Conservation (phyloP, 2,888 invertebrate genomes). For the Ochropleura leucogaster region DNA sequence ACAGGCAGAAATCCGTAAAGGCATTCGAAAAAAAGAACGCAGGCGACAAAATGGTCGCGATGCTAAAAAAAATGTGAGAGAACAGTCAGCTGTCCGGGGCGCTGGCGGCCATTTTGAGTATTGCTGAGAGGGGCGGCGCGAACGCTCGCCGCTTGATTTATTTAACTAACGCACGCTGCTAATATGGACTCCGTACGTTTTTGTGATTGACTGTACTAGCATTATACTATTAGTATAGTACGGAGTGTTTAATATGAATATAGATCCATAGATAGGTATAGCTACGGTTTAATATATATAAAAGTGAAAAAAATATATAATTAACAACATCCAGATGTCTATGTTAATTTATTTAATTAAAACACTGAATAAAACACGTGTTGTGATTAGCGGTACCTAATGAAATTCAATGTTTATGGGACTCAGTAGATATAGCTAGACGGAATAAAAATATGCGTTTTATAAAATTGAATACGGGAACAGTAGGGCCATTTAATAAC, state of each 20-base stretch:
- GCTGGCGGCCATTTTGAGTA: slow-evolving; percentile 85
- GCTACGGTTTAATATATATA: background rate
- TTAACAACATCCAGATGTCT: background rate
- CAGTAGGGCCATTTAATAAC: slow-evolving; percentile 1
- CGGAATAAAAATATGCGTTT: background rate
- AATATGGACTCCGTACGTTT: slow-evolving; percentile 72
- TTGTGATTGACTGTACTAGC: slow-evolving; percentile 75
- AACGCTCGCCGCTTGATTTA: slow-evolving; percentile 81
- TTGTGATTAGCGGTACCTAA: background rate
- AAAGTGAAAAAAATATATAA: background rate
- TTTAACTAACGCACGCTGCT: slow-evolving; percentile 76
- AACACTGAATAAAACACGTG: background rate
- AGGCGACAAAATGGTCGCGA: slow-evolving; percentile 78
- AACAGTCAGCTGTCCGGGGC: slow-evolving; percentile 82
- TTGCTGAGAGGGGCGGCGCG: slow-evolving; percentile 76
- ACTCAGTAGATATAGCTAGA: background rate
- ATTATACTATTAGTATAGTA: slow-evolving; percentile 16
- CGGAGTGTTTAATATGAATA: background rate
- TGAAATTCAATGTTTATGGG: slow-evolving; percentile 26
- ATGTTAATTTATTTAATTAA: slow-evolving; percentile 3
- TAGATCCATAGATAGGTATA: slow-evolving; percentile 1
- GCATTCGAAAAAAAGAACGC: slow-evolving; percentile 67
- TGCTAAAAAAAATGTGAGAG: slow-evolving; percentile 78
- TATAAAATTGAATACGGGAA: background rate
- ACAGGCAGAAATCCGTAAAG: slow-evolving; percentile 64